Evolutionary conservation across 2,113 vertebrate genomes (phyloP).

Genomic region (Myrmecophaga tridactyla): DNA sequence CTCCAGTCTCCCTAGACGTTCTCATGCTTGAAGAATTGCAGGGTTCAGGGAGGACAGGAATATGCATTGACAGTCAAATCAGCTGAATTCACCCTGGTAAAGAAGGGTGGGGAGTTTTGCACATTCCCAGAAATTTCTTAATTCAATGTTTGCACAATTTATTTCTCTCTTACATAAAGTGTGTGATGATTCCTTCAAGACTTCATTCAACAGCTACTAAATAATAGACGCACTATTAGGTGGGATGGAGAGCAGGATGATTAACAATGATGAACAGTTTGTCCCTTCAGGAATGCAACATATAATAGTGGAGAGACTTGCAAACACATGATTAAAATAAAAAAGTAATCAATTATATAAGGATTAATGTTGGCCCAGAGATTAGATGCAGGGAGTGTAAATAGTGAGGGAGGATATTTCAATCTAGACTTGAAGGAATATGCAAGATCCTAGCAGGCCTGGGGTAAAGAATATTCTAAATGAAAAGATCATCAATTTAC

Average conservation of each 20-base stretch:
- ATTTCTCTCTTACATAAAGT: neutral
- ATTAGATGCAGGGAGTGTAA: neutral
- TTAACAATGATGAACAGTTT: neutral
- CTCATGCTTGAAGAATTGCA: neutral
- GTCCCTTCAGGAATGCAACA: neutral
- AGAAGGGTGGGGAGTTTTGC: neutral
- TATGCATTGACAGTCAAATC: neutral
- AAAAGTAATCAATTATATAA: neutral
- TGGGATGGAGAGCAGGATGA: neutral
- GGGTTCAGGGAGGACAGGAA: neutral
- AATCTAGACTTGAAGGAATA: neutral
- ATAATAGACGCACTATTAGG: neutral
- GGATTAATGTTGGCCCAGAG: neutral
- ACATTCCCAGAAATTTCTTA: neutral
- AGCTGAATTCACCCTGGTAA: neutral
- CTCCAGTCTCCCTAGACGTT: neutral
- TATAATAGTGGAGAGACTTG: neutral
- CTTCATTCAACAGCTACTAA: neutral
- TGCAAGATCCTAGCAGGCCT: neutral
- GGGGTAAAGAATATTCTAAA: neutral
- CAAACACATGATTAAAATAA: neutral
- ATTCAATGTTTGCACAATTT: neutral
- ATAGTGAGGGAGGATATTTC: neutral
- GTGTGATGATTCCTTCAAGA: neutral
- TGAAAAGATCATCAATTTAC: neutral